phyloP scores from a whole-genome alignment of 2,797 vertebrate genomes.

The Acanthiza pusilla region DNA sequence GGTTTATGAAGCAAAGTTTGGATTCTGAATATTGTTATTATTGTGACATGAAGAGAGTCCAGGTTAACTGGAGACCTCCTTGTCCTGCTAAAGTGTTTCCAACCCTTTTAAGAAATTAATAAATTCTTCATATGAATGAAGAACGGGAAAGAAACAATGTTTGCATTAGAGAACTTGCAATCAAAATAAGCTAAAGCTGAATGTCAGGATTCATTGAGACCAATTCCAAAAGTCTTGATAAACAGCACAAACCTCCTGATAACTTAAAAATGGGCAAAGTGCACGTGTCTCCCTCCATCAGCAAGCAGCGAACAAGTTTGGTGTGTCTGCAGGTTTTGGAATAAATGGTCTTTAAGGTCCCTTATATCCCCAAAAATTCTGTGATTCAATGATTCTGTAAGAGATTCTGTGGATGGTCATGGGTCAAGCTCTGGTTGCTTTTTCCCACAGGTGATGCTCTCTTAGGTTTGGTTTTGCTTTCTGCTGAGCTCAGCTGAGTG shows the following conservation, averaged over 20 bases:
- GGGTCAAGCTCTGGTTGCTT: not conserved
- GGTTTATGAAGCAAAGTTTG: not conserved
- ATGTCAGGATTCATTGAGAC: not conserved
- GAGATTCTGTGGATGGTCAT: not conserved
- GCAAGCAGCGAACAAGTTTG: not conserved
- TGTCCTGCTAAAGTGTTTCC: not conserved
- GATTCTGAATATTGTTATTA: not conserved
- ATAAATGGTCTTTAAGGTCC: not conserved
- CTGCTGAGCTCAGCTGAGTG: not conserved
- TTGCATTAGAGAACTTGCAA: not conserved
- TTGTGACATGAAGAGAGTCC: not conserved
- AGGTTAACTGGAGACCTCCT: not conserved
- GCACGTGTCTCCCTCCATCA: rapidly evolving
- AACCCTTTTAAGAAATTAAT: not conserved
- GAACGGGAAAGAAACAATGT: not conserved
- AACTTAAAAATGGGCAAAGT: not conserved
- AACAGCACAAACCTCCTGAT: not conserved
- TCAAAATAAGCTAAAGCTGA: not conserved
- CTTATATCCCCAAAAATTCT: not conserved
- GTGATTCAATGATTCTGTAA: not conserved
- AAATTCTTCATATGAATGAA: not conserved
- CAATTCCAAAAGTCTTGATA: not conserved
- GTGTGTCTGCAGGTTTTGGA: not conserved
- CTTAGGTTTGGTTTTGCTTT: not conserved
- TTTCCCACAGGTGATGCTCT: not conserved